Evolutionary conservation across 2,888 invertebrate genomes (phyloP).

Genomic region (Aethes cnicana): DNA sequence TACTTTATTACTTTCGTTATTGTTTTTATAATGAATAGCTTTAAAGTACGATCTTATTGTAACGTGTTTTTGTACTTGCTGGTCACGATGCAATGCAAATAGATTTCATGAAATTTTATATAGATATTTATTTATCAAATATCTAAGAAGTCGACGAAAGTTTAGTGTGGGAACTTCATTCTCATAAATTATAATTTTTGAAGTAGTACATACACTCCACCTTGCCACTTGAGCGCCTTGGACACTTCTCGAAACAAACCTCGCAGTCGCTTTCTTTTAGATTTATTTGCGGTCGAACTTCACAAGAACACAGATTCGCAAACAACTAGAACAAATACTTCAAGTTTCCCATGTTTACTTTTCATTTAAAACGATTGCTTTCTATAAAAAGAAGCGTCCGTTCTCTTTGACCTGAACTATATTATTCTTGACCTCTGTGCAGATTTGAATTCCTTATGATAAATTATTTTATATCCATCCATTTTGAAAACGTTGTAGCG

Average conservation of each 20-base stretch:
- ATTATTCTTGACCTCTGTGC: background rate
- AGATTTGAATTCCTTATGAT: constrained; percentile 8
- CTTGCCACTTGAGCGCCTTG: background rate
- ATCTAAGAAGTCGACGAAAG: background rate
- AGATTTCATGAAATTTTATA: too few species aligned
- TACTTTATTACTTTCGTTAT: background rate
- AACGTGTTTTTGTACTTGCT: too few species aligned
- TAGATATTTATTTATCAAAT: too few species aligned
- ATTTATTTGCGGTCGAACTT: constrained; percentile 23
- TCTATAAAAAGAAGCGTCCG: background rate
- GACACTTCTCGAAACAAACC: constrained; percentile 15
- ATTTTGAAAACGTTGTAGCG: constrained; percentile 16
- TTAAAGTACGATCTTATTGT: too few species aligned
- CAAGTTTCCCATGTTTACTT: constrained; percentile 6
- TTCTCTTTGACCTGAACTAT: background rate
- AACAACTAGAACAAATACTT: constrained; percentile 15
- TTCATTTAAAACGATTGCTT: constrained; percentile 10
- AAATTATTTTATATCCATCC: constrained; percentile 13
- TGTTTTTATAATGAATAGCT: background rate
- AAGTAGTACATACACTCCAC: background rate
- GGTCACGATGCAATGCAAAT: too few species aligned
- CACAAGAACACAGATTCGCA: constrained; percentile 17
- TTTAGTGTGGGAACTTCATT: background rate
- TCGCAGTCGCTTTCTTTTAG: constrained; percentile 16
- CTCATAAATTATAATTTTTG: background rate